Percentiles rank a stretch among this genome's conserved stretches.
Conservation (phyloP, 2,888 invertebrate species). For the Helleia helle region DNA sequence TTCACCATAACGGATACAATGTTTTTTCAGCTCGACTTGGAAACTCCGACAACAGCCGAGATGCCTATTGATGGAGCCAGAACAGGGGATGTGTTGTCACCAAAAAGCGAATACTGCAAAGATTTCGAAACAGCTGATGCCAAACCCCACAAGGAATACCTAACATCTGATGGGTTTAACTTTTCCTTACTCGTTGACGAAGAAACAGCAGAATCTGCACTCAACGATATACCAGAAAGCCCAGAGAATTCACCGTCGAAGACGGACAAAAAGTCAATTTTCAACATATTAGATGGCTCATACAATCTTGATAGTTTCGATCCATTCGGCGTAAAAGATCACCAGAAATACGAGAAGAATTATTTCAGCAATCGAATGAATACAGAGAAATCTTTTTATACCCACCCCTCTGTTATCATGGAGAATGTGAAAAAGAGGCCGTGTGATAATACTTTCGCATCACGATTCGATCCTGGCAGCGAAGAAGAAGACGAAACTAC, state of each 20-base stretch:
- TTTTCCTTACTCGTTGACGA: conserved; percentile 56
- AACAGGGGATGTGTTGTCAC: conserved; percentile 46
- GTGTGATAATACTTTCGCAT: conserved; percentile 50
- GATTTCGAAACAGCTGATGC: conserved; percentile 35
- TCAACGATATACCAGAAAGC: conserved; percentile 23
- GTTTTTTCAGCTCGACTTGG: conserved; percentile 55
- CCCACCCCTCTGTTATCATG: conserved; percentile 52
- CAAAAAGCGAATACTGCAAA: conserved; percentile 42
- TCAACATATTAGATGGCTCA: conserved; percentile 63
- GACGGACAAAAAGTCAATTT: conserved; percentile 38
- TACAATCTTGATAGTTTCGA: conserved; percentile 59
- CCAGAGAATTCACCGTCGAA: conserved; percentile 41
- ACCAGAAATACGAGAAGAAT: conserved; percentile 36
- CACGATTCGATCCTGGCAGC: conserved; percentile 33
- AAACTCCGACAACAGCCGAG: conserved; percentile 67
- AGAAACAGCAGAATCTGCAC: conserved; percentile 35
- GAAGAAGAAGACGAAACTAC: conserved; percentile 38
- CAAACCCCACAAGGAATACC: conserved; percentile 41
- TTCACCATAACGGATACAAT: too few relatives aligned
- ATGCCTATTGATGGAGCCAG: conserved; percentile 47
- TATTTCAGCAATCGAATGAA: conserved; percentile 43
- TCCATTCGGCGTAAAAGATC: conserved; percentile 54
- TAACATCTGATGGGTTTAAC: conserved; percentile 51
- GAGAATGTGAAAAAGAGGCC: conserved; percentile 59
- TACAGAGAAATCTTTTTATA: conserved; percentile 39